A percentile compares a stretch with the other conserved stretches of the same genome.
Conservation (phyloP, 1,140 invertebrate species). For the Drosophila fuyamai region DNA sequence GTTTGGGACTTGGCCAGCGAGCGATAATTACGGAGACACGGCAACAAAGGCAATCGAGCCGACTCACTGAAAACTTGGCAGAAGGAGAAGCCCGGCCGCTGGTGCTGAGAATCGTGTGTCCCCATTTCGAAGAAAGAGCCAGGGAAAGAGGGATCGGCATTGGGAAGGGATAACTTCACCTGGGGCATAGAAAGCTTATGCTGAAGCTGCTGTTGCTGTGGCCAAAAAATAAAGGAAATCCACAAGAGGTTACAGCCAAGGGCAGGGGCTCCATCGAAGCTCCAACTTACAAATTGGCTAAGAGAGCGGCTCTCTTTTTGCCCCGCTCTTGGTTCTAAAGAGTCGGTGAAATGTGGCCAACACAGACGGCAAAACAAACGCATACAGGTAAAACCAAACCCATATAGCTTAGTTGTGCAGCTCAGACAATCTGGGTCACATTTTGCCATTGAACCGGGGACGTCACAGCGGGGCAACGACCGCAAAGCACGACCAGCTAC, state of each 20-base stretch:
- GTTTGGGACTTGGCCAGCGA: constrained; percentile 63
- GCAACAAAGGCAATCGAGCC: constrained; percentile 69
- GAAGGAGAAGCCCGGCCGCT: constrained; percentile 26
- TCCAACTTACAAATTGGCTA: constrained; percentile 37
- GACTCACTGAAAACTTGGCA: constrained; percentile 48
- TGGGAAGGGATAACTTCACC: constrained; percentile 17
- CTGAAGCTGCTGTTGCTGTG: constrained; percentile 12
- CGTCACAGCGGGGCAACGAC: constrained; percentile 84
- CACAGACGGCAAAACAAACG: constrained; percentile 44
- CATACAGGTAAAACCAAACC: constrained; percentile 17
- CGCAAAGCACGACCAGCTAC: constrained; percentile 77
- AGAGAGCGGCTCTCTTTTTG: constrained; percentile 27
- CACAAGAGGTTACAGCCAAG: constrained; percentile 44
- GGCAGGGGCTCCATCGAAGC: constrained; percentile 14
- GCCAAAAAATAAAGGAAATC: constrained; percentile 14
- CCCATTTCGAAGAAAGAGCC: constrained; percentile 64
- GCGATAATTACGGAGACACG: constrained; percentile 76
- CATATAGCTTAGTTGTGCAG: constrained; percentile 78
- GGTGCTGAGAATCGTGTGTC: constrained; percentile 61
- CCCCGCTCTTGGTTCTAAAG: constrained; percentile 70
- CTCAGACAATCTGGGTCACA: constrained; percentile 85
- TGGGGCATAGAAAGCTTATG: constrained; percentile 28
- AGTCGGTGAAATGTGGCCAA: constrained; percentile 52
- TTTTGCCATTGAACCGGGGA: constrained; percentile 85
- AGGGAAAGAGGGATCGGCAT: constrained; percentile 11